Evolutionary conservation across 2,113 vertebrate species (phyloP).

Genomic region (Motacilla tschutschensis): DNA sequence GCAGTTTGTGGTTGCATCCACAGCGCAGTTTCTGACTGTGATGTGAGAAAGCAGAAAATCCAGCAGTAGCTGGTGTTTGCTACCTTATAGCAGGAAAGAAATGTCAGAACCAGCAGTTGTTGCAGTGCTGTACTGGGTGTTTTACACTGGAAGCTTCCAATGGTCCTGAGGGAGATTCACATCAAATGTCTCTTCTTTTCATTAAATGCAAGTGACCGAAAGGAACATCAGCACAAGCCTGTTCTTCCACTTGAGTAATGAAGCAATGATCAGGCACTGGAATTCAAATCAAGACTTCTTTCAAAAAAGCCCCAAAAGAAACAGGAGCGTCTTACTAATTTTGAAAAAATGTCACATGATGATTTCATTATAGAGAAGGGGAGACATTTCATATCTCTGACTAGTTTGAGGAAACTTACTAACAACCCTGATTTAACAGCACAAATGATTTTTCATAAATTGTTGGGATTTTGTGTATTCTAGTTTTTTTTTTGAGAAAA

Average conservation of each 20-base stretch:
- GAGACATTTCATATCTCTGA: background rate
- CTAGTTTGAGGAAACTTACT: background rate
- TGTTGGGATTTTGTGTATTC: background rate
- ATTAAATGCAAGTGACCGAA: background rate
- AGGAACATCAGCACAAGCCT: background rate
- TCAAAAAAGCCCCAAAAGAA: background rate
- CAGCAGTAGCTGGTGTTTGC: background rate
- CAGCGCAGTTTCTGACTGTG: background rate
- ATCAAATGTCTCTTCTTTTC: background rate
- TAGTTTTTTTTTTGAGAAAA: background rate
- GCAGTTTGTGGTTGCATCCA: background rate
- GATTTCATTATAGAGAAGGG: background rate
- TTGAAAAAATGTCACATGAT: background rate
- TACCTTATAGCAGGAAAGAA: background rate
- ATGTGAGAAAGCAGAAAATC: background rate
- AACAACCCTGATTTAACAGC: background rate
- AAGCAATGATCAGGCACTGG: rapidly evolving
- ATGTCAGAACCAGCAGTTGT: background rate
- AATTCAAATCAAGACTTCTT: background rate
- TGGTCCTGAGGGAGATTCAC: background rate
- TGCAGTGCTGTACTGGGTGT: too few relatives aligned
- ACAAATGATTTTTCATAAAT: background rate
- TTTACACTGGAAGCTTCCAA: background rate
- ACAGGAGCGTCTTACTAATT: background rate
- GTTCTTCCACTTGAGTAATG: background rate